These are phyloP conservation scores for Catocala nupta DNA, from an alignment of 2,888 invertebrate genomes.

Conservation along the genomic window DNA sequence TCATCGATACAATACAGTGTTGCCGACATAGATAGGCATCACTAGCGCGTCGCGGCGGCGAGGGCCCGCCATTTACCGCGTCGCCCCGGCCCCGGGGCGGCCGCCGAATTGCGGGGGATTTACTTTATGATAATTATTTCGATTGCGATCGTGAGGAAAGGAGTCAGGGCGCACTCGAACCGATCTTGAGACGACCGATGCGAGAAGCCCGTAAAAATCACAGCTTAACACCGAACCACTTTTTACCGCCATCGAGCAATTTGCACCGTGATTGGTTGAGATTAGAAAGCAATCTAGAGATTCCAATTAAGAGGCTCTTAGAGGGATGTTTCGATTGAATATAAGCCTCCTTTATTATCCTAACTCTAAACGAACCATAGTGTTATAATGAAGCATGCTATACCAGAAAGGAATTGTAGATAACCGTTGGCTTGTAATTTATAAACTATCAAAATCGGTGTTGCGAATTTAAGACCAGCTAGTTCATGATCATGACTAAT, in stretches of 20 bases:
- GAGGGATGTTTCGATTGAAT: constrained; percentile 53
- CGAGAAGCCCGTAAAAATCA: constrained; percentile 74
- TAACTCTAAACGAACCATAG: constrained; percentile 26
- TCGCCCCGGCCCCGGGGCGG: constrained; percentile 72
- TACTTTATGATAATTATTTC: constrained; percentile 86
- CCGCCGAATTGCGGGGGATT: constrained; percentile 83
- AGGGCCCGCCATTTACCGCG: constrained; percentile 77
- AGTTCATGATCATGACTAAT: constrained; percentile 11
- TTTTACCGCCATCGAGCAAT: constrained; percentile 66
- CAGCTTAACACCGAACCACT: constrained; percentile 67
- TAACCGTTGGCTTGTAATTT: constrained; percentile 11
- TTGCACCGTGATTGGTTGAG: constrained; percentile 67
- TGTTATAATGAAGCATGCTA: constrained; percentile 13
- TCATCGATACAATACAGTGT: constrained; percentile 59
- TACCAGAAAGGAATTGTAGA: constrained; percentile 14
- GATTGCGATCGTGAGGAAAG: constrained; percentile 82
- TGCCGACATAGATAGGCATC: constrained; percentile 61
- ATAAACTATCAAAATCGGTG: constrained; percentile 18
- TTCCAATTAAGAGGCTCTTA: constrained; percentile 60
- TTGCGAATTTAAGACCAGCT: constrained; percentile 13
- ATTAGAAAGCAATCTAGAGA: constrained; percentile 65
- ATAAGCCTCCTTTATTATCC: constrained; percentile 47
- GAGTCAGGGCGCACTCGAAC: constrained; percentile 69
- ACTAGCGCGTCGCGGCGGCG: constrained; percentile 65
- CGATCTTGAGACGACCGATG: constrained; percentile 67